These are phyloP conservation scores for Pseudeuparius sepicola DNA, from an alignment of 2,888 invertebrate species.

Conservation along the genomic window DNA sequence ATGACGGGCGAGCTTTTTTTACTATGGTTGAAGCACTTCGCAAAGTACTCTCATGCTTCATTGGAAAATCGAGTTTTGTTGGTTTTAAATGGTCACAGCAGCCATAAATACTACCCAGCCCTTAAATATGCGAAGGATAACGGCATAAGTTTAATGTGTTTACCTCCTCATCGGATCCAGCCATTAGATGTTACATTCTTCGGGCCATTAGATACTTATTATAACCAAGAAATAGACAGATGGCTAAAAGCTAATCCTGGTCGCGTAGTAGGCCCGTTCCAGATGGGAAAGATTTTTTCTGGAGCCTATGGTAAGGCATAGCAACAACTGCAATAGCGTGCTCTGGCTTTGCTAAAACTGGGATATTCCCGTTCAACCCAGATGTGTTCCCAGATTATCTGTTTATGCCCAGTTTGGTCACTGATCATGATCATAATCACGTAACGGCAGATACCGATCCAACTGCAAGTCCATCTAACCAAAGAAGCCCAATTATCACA, in stretches of 20 bases:
- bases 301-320: constrained; percentile 26
- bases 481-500: too few species aligned
- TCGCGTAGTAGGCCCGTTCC: constrained; percentile 26
- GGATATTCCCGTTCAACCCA: constrained; percentile 19
- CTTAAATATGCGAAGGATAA: constrained; percentile 25
- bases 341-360: constrained; percentile 25
- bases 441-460: too few species aligned
- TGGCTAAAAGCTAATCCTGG: constrained; percentile 29
- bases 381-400: constrained; percentile 24
- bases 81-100: constrained; percentile 32
- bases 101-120: constrained; percentile 24
- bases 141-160: neutral
- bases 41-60: too few species aligned
- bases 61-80: too few species aligned
- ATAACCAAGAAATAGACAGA: constrained; percentile 25
- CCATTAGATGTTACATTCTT: constrained; percentile 22
- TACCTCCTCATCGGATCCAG: constrained; percentile 5
- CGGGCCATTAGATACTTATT: constrained; percentile 29
- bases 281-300: constrained; percentile 26
- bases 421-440: too few species aligned
- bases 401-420: constrained; percentile 27
- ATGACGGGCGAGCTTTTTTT: too few species aligned
- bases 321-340: constrained; percentile 24
- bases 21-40: constrained; percentile 1
- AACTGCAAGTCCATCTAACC: too few species aligned